phyloP scores from a whole-genome alignment of 2,797 vertebrate species.

The Malurus leucopterus region DNA sequence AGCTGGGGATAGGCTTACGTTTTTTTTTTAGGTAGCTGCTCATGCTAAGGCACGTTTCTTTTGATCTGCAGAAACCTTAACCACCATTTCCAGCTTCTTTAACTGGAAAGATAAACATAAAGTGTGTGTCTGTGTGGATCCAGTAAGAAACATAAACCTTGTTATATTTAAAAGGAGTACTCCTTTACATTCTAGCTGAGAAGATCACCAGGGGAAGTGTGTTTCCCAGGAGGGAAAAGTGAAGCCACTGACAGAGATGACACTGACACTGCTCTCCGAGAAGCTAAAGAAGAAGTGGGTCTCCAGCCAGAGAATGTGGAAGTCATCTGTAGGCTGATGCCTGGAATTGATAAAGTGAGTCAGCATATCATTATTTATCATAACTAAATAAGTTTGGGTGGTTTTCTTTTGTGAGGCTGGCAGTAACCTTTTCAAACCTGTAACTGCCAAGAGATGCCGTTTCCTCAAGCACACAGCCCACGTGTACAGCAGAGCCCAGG shows the following conservation, averaged over 20 bases:
- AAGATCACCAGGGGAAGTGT: conserved; percentile 85
- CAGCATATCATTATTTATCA: neutral
- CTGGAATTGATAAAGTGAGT: conserved; percentile 75
- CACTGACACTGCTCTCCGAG: conserved; percentile 86
- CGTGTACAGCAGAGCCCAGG: neutral
- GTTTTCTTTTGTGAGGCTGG: neutral
- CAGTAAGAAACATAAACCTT: neutral
- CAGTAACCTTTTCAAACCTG: neutral
- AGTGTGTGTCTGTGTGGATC: neutral
- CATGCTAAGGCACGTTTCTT: neutral
- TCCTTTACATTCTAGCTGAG: conserved; percentile 75
- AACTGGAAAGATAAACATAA: neutral
- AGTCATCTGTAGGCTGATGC: conserved; percentile 82
- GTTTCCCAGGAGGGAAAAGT: conserved; percentile 90
- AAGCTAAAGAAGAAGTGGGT: conserved; percentile 90
- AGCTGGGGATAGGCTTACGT: too few species aligned
- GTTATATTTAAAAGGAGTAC: neutral
- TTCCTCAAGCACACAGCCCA: fast-evolving
- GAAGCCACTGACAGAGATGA: conserved; percentile 82
- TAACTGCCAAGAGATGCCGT: fast-evolving
- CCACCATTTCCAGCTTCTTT: neutral
- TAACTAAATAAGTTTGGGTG: neutral
- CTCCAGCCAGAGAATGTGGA: conserved; percentile 78
- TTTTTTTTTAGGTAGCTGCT: neutral
- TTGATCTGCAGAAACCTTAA: neutral